phyloP scores from a whole-genome alignment of 2,113 vertebrate genomes.

The Isurus oxyrinchus region DNA sequence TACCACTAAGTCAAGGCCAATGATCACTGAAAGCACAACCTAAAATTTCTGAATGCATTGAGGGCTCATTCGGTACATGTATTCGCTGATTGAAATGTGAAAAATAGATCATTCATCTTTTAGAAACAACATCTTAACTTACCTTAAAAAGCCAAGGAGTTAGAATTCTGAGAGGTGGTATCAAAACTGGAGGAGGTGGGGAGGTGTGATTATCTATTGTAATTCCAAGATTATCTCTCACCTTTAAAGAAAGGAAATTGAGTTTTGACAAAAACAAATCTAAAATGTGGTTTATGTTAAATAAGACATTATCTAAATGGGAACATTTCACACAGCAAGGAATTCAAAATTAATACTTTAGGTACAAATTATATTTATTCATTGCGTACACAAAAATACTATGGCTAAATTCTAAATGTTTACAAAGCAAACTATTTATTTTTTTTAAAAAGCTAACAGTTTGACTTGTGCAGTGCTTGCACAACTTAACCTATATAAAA shows the following conservation, averaged over 20 bases:
- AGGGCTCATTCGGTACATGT: neutral
- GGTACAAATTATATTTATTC: neutral
- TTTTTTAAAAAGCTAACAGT: neutral
- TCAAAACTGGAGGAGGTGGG: constrained; percentile 85
- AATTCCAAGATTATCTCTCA: constrained; percentile 97
- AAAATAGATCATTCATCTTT: constrained; percentile 1
- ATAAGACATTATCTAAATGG: neutral
- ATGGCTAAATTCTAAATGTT: neutral
- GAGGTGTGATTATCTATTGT: constrained; percentile 91
- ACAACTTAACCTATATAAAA: neutral
- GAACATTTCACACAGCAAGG: neutral
- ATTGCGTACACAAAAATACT: neutral
- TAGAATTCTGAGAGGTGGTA: constrained; percentile 91
- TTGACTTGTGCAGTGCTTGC: neutral
- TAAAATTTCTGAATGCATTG: neutral
- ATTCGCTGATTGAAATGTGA: neutral
- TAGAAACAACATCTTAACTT: constrained; percentile 40
- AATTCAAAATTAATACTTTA: neutral
- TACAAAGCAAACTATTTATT: neutral
- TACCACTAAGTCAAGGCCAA: neutral
- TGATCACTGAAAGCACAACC: neutral
- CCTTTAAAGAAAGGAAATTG: constrained; percentile 64
- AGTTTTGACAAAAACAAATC: constrained; percentile 36
- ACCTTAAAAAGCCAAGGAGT: constrained; percentile 99
- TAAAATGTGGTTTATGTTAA: constrained; percentile 34